Evolutionary conservation across 2,797 vertebrate species (phyloP), one percentile per base, ranked within the genome.

Genomic region (Channa striata): DNA sequence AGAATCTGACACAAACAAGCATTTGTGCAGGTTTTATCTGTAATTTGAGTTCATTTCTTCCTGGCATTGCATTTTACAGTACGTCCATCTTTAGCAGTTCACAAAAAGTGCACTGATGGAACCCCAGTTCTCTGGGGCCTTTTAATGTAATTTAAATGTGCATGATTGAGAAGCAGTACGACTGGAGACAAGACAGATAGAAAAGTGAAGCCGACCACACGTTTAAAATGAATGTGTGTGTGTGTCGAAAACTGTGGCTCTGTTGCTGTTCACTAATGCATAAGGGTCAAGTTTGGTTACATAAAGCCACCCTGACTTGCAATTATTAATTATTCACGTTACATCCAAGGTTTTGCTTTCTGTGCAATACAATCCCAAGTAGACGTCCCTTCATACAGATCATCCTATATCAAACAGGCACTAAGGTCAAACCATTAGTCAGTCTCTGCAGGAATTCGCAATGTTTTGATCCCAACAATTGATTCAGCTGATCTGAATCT

Each of bases 251-350:
- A 30, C 44, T 37, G 58, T 40, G 52, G 13, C 36, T 51, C 39
- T 53, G 34, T 21, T 48, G 46, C 49, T 63, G 62, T 67, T 60
- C 40, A 56, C 46, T 68, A 58, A 82, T 71, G 71, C 14, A 52
- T 49, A 48, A 72, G 25, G 48, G 63, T 43, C 60, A 74, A 68
- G 68, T 82, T 44, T 69, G 65, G 70, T 78, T 69, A 72, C 69
- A 50, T 60, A 50, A 67, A 82, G 59, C 46, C 40, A 57, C 59
- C 79, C 72, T 77, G 78, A 74, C 58, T 62, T 68, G 54, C 49
- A 52, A 72, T 73, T 67, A 83, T 87, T 63, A 90, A 87, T 85
- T 75, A 88, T 89, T 84, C 47, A 80, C 75, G 83, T 85, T 81
- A 49, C 52, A 60, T 68, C 13, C 13, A 37, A 17, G 14, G 37